Conservation (phyloP, 1,140 invertebrate genomes). For the Anadara kagoshimensis region DNA sequence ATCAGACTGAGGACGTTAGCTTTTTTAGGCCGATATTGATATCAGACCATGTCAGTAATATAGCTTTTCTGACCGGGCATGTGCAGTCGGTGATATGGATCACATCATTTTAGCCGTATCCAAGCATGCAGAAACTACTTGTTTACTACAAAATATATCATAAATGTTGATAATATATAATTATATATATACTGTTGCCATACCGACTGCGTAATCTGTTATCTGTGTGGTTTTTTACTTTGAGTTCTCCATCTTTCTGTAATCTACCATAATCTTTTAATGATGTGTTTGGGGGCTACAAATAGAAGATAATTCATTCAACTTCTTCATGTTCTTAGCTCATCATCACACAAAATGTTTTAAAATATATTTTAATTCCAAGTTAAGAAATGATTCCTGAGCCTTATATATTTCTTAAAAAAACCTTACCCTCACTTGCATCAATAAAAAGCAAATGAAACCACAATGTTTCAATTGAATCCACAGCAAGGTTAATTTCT, state of each 20-base stretch:
- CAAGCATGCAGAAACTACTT: too few relatives aligned
- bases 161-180: too few relatives aligned
- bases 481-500: too few relatives aligned
- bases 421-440: neutral
- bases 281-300: constrained; percentile 82
- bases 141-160: too few relatives aligned
- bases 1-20: too few relatives aligned
- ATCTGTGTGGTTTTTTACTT: constrained; percentile 93
- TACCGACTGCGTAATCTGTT: constrained; percentile 84
- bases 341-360: neutral
- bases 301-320: constrained; percentile 19
- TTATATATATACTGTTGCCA: constrained; percentile 30
- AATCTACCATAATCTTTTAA: constrained; percentile 92
- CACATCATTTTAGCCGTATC: too few relatives aligned
- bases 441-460: too few relatives aligned
- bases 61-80: too few relatives aligned
- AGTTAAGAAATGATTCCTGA: neutral
- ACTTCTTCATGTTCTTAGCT: neutral
- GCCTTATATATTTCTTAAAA: neutral
- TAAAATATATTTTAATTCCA: neutral
- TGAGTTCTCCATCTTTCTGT: constrained; percentile 93
- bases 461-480: too few relatives aligned
- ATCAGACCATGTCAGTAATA: too few relatives aligned
- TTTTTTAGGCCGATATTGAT: too few relatives aligned
- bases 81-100: too few relatives aligned